Conservation (phyloP, 2,113 vertebrate genomes). For the Orthonyx spaldingii region DNA sequence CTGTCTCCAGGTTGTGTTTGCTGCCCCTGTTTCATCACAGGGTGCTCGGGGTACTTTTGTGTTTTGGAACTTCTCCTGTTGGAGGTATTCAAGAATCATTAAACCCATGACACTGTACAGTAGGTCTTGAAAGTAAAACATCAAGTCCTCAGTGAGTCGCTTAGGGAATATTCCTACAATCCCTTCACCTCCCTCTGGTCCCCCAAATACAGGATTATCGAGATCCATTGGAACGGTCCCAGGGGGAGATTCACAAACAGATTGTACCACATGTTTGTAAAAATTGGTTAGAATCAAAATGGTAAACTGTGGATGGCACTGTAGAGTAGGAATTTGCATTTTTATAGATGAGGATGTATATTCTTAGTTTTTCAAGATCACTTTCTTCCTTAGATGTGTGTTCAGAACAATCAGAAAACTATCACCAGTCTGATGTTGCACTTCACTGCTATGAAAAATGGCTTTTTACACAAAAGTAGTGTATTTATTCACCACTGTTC, state of each 20-base stretch:
- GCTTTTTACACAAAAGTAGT: background rate
- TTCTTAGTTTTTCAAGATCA: background rate
- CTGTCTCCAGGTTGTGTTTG: background rate
- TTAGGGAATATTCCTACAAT: background rate
- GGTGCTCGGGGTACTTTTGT: fast-evolving
- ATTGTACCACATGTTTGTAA: background rate
- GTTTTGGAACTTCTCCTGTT: background rate
- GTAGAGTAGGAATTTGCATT: background rate
- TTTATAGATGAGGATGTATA: background rate
- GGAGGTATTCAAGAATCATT: background rate
- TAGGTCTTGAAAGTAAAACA: background rate
- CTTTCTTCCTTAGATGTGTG: background rate
- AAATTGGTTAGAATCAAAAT: background rate
- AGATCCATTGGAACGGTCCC: background rate
- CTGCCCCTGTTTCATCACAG: background rate
- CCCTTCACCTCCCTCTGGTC: background rate
- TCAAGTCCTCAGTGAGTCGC: background rate
- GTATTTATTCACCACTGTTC: background rate
- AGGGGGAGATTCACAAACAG: background rate
- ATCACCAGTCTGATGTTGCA: background rate
- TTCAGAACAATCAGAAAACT: background rate
- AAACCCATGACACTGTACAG: background rate
- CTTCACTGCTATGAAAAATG: background rate
- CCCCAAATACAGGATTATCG: background rate
- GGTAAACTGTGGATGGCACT: background rate